Percentiles rank a stretch among this genome's conserved stretches.
phyloP scores from a whole-genome alignment of 2,797 vertebrate species.

The Molossus alvarezi region DNA sequence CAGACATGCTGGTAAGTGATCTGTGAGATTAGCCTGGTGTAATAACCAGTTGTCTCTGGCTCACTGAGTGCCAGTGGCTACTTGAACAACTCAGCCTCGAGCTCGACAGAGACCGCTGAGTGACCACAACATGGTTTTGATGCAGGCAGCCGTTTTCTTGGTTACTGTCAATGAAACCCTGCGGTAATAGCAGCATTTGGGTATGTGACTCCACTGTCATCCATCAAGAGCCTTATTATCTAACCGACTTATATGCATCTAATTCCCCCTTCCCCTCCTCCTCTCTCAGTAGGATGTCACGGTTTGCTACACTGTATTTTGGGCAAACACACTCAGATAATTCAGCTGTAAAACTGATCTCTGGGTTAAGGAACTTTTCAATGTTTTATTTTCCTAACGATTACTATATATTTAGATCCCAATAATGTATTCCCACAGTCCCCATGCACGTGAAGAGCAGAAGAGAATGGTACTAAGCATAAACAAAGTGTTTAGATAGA shows the following conservation, averaged over 20 bases:
- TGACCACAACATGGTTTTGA: slow-evolving; percentile 87
- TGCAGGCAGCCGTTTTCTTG: slow-evolving; percentile 84
- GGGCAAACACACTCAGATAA: slow-evolving; percentile 69
- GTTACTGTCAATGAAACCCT: slow-evolving; percentile 86
- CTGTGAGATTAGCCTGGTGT: slow-evolving; percentile 87
- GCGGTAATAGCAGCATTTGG: slow-evolving; percentile 83
- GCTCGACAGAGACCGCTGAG: slow-evolving; percentile 85
- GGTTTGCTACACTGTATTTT: slow-evolving; percentile 75
- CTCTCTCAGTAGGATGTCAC: slow-evolving; percentile 68
- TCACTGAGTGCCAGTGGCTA: slow-evolving; percentile 86
- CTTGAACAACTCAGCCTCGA: slow-evolving; percentile 86
- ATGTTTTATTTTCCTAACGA: slow-evolving; percentile 37
- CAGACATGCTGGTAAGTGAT: slow-evolving; percentile 88
- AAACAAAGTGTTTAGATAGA: neutral
- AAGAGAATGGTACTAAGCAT: neutral
- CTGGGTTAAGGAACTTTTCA: neutral
- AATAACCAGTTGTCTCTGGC: slow-evolving; percentile 86
- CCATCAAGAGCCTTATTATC: slow-evolving; percentile 78
- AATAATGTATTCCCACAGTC: neutral
- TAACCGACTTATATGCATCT: slow-evolving; percentile 76
- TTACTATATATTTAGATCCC: slow-evolving; percentile 61
- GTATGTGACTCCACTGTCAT: slow-evolving; percentile 79
- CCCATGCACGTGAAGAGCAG: neutral
- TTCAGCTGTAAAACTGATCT: slow-evolving; percentile 72
- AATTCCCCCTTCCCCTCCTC: slow-evolving; percentile 64